Conservation (phyloP, 2,888 invertebrate genomes). For the Mesochorus sp. region DNA sequence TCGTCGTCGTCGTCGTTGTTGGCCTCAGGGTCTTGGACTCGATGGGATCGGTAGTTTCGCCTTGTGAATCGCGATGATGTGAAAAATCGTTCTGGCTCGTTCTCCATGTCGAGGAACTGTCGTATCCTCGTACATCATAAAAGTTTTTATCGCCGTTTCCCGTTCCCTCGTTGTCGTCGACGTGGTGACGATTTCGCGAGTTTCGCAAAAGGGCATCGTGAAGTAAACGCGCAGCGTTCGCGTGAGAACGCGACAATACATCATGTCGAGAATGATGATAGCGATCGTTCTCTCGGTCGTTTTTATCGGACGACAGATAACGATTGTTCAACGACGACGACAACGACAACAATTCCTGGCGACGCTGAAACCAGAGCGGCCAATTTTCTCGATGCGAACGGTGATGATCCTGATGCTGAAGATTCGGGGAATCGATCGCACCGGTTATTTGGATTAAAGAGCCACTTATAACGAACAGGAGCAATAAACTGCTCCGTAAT, state of each 20-base stretch:
- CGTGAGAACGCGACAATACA: background rate
- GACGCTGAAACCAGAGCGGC: conserved; percentile 50
- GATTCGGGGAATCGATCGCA: conserved; percentile 5
- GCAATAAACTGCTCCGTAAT: background rate
- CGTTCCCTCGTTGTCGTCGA: background rate
- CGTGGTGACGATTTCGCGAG: conserved; percentile 29
- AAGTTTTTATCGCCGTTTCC: background rate
- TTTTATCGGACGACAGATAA: conserved; percentile 9
- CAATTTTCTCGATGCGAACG: conserved; percentile 26
- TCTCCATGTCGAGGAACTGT: background rate
- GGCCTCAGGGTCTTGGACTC: conserved; percentile 46
- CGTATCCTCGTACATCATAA: conserved; percentile 11
- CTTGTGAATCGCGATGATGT: background rate
- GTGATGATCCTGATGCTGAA: conserved; percentile 12
- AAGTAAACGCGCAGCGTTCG: background rate
- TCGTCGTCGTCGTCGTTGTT: conserved; percentile 39
- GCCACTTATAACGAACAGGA: background rate
- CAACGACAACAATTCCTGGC: too few species aligned
- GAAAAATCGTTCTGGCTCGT: conserved; percentile 23
- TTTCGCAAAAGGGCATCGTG: conserved; percentile 36
- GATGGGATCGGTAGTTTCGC: conserved; percentile 12
- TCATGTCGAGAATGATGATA: conserved; percentile 29
- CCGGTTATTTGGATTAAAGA: background rate
- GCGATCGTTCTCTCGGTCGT: too few species aligned
- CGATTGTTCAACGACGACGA: conserved; percentile 22